A percentile compares a stretch with the other conserved stretches of the same genome.
These are phyloP conservation scores for Salvelinus namaycush DNA, from an alignment of 2,113 vertebrate species.

Conservation along the genomic window DNA sequence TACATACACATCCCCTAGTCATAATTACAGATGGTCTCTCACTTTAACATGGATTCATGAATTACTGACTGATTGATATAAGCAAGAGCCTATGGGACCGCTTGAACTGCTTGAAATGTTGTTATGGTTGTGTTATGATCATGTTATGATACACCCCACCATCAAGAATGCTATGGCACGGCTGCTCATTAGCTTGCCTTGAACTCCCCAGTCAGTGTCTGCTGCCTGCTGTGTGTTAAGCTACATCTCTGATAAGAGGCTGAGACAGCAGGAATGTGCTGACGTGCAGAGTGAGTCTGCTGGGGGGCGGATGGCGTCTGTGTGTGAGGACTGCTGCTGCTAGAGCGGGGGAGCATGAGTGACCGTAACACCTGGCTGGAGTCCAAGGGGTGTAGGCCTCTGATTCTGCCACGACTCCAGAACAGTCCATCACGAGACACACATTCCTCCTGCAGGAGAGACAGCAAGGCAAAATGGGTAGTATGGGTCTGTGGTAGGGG, in stretches of 20 bases:
- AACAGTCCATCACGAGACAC: slow-evolving; percentile 30
- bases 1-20: slow-evolving; percentile 7
- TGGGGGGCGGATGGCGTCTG: slow-evolving; percentile 34
- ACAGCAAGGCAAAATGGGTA: slow-evolving; percentile 23
- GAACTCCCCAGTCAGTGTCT: neutral
- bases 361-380: slow-evolving; percentile 52
- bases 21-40: slow-evolving; percentile 19
- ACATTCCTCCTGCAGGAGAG: slow-evolving; percentile 58
- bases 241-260: slow-evolving; percentile 53
- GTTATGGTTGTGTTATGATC: neutral
- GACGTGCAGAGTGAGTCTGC: slow-evolving; percentile 37
- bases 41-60: neutral
- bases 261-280: slow-evolving; percentile 61
- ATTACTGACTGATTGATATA: neutral
- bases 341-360: slow-evolving; percentile 45
- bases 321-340: slow-evolving; percentile 11
- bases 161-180: neutral
- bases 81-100: neutral
- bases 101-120: neutral
- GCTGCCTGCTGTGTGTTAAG: slow-evolving; percentile 29
- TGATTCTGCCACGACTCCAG: slow-evolving; percentile 45
- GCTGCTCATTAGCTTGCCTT: neutral
- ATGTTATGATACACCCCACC: neutral
- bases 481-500: slow-evolving; percentile 12
- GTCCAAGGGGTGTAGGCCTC: slow-evolving; percentile 46